Base-by-base conservation (phyloP, 2,113 vertebrate genomes). In the Cepphus grylle region DNA sequence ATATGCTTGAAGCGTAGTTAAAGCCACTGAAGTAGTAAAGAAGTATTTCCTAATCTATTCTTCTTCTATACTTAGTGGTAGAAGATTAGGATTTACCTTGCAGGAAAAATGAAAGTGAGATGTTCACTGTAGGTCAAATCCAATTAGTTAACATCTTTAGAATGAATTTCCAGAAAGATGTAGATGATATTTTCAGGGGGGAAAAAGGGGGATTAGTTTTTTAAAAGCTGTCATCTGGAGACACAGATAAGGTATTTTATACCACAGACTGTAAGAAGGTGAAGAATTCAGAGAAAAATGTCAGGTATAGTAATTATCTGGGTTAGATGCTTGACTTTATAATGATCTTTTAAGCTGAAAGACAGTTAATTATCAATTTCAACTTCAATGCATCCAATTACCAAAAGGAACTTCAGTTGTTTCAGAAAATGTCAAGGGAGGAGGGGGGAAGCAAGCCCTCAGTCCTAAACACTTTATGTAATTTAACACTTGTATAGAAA, bases 341-440 rank as follows among this genome's bases (percentile, higher is more conserved):
- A 98, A 98, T 98, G 98, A 98, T 98, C 97, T 99, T 98, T 97
- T 98, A 98, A 98, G 97, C 62, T 95, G 97, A 98, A 98, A 97
- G 97, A 98, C 98, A 98, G 96, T 98, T 99, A 98, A 99, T 98
- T 98, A 98, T 98, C 97, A 97, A 98, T 99, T 99, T 98, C 97
- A 97, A 97, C 97, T 98, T 97, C 97, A 97, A 80, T 98, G 97
- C 94, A 97, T 98, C 98, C 98, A 98, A 97, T 98, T 99, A 98
- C 96, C 84, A 97, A 96, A 95, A 97, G 96, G 95, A 97, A 97
- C 96, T 95, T 96, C 62, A 94, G 84, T 84, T 97, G 72, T 94
- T 96, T 93, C 91, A 96, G 81, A 94, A 94, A 95, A 94, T n/a
- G 12, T 76, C 71, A 49, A 69, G 23, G 23, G 15, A 6, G 13